Evolutionary conservation across 2,113 vertebrate species (phyloP), one percentile per base, ranked within the genome.

Genomic region (Ranitomeya imitator): DNA sequence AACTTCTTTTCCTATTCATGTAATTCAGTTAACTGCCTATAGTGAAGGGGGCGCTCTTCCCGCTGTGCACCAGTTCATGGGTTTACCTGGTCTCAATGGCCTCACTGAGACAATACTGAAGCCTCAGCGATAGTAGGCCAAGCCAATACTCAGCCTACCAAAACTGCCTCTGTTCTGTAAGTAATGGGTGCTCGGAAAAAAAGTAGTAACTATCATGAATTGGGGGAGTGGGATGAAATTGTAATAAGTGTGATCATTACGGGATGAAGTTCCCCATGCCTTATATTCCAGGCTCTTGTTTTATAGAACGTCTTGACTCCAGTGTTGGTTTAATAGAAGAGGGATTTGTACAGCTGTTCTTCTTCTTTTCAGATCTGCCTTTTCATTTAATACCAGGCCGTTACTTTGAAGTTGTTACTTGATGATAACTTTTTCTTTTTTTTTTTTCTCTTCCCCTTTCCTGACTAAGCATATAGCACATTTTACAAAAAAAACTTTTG

Each of bases 251-350:
- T 93, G 91, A 91, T 91, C 85, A 83, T 90, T 91, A 90, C 90
- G 79, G 91, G 45, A 93, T 92, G 65, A 80, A 51, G 37, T 16
- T 6, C 52, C 60, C 61, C n/a, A 65, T 91, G 92, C 93, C 92
- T 94, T 93, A 91, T 91, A 90, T 94, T 93, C 85, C 89, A 16
- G 5, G 89, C 90, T 93, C 87, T 71, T 91, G 80, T 90, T 86
- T 88, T 87, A 31, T 87, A 73, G 3, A 67, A 67, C 6, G n/a
- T 77, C 91, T 92, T 93, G 91, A 86, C 93, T 95, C 93, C 92
- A 92, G 93, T 95, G 92, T 94, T 95, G 91, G 90, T 90, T 88
- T 83, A 61, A 74, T 86, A 88, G 89, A 93, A 90, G 89, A 89
- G 87, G 74, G 37, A 91, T 90, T 87, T 88, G 23, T 90, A 89